Percentiles rank a stretch among this genome's conserved stretches.
Conservation (phyloP, 2,888 invertebrate genomes). For the Lycophotia porphyrea region DNA sequence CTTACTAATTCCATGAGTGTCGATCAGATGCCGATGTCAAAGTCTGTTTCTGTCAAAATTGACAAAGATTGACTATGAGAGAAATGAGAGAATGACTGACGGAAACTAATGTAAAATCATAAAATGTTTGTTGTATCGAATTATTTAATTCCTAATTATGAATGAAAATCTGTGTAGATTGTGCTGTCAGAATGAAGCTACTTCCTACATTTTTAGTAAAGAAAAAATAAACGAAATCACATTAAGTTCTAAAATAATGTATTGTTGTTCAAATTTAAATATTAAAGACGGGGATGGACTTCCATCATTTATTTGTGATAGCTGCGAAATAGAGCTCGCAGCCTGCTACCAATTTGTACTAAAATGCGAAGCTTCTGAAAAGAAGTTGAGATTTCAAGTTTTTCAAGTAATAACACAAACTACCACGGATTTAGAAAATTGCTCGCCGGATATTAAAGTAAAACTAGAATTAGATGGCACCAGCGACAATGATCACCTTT, state of each 20-base stretch:
- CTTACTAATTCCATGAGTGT: background rate
- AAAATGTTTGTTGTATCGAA: background rate
- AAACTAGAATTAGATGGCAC: slow-evolving; percentile 70
- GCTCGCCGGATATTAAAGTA: slow-evolving; percentile 69
- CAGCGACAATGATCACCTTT: slow-evolving; percentile 60
- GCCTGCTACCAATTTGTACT: slow-evolving; percentile 76
- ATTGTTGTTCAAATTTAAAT: slow-evolving; percentile 77
- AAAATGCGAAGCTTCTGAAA: slow-evolving; percentile 80
- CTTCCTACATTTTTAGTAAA: slow-evolving; percentile 71
- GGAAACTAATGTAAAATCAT: no score
- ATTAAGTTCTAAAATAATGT: slow-evolving; percentile 75
- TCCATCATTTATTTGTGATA: slow-evolving; percentile 75
- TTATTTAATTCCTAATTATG: slow-evolving; percentile 62
- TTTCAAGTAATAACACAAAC: slow-evolving; percentile 28
- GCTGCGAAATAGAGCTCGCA: slow-evolving; percentile 75
- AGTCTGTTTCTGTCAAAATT: background rate
- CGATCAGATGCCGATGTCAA: background rate
- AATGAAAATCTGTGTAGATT: slow-evolving; percentile 76
- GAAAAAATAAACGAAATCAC: slow-evolving; percentile 59
- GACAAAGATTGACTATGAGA: background rate
- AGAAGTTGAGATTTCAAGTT: slow-evolving; percentile 69
- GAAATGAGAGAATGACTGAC: background rate
- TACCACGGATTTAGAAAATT: slow-evolving; percentile 37
- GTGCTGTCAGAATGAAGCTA: slow-evolving; percentile 76
- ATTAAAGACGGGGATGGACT: slow-evolving; percentile 77